Evolutionary conservation across 2,888 invertebrate genomes (phyloP).

Genomic region (Epistrophella euchroma): DNA sequence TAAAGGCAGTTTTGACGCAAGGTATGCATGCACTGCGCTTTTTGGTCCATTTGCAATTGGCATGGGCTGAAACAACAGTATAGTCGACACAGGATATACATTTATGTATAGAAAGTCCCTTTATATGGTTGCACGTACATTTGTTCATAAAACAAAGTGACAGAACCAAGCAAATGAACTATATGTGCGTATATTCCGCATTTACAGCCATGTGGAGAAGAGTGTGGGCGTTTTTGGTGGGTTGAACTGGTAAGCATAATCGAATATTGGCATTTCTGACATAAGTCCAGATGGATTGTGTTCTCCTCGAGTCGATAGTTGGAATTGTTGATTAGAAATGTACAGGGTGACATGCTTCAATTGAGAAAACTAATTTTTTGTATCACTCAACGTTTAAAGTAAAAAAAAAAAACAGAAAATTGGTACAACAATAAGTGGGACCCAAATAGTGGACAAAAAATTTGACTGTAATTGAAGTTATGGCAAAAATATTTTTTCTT

Average conservation of each 20-base stretch:
- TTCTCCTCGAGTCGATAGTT: conserved; percentile 31
- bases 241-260: conserved; percentile 69
- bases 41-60: conserved; percentile 40
- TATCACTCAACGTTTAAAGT: no score
- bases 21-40: conserved; percentile 53
- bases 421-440: no score
- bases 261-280: conserved; percentile 76
- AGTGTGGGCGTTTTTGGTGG: conserved; percentile 55
- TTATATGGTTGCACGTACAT: not conserved
- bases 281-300: conserved; percentile 72
- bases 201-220: not conserved
- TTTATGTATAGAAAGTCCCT: not conserved
- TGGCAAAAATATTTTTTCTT: no score
- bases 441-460: no score
- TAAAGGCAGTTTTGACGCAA: conserved; percentile 73
- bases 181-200: not conserved
- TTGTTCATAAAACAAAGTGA: conserved; percentile 10
- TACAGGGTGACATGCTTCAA: conserved; percentile 47
- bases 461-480: no score
- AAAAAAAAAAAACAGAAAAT: no score
- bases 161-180: conserved; percentile 34
- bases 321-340: conserved; percentile 69
- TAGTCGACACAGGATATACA: not conserved
- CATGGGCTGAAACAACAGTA: conserved; percentile 44
- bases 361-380: no score